Percentiles rank a stretch among this genome's conserved stretches.
Conservation (phyloP, 2,888 invertebrate genomes). For the Platypus cylindrus region DNA sequence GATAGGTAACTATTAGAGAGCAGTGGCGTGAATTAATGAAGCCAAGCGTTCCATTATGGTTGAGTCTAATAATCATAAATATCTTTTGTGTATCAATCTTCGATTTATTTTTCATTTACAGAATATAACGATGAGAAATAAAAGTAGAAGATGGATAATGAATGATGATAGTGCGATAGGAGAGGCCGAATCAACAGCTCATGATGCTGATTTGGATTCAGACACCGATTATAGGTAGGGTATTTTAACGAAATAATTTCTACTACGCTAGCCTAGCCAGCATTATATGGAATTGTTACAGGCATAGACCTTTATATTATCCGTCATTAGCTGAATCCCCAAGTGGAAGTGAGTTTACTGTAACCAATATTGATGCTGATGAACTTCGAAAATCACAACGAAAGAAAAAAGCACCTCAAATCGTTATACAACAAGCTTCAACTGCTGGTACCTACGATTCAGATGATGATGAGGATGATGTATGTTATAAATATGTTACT, state of each 20-base stretch:
- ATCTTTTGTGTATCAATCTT: no score
- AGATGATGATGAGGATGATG: conserved; percentile 59
- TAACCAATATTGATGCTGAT: conserved; percentile 79
- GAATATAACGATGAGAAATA: conserved; percentile 13
- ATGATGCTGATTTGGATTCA: conserved; percentile 77
- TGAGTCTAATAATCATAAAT: no score
- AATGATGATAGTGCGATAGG: conserved; percentile 34
- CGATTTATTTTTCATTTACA: no score
- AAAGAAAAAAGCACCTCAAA: conserved; percentile 41
- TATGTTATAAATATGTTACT: no score
- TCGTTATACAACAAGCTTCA: conserved; percentile 22
- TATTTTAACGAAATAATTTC: background rate
- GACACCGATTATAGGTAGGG: conserved; percentile 51
- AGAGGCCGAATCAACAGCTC: conserved; percentile 54
- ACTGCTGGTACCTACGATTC: conserved; percentile 40
- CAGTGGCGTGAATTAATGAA: no score
- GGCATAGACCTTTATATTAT: conserved; percentile 12
- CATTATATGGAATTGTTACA: no score
- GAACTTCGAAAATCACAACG: conserved; percentile 66
- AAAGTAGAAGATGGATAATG: conserved; percentile 27
- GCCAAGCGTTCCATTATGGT: no score
- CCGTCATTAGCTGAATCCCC: conserved; percentile 13
- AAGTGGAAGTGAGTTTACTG: conserved; percentile 62
- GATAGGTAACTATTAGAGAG: no score
- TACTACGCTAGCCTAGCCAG: no score